Percentiles rank a stretch among this genome's conserved stretches.
phyloP scores from a whole-genome alignment of 2,797 vertebrate genomes.

The Bryconaethiops microstoma region DNA sequence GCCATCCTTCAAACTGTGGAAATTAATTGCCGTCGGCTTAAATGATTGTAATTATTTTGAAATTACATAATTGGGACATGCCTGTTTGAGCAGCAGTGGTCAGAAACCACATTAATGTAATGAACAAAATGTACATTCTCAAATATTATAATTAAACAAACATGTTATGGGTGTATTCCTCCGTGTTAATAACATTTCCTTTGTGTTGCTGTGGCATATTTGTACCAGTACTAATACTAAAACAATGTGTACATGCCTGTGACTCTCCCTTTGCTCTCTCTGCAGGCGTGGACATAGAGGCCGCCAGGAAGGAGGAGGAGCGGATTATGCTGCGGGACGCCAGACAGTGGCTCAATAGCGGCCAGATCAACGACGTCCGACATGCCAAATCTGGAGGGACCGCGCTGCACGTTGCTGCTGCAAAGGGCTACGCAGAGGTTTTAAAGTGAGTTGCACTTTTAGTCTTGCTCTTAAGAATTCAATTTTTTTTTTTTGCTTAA shows the following conservation, averaged over 20 bases:
- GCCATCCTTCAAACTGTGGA: too few relatives aligned
- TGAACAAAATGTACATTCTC: too few relatives aligned
- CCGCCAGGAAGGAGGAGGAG: slow-evolving; percentile 97
- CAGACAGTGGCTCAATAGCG: slow-evolving; percentile 97
- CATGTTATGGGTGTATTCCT: too few relatives aligned
- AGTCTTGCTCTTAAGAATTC: not conserved
- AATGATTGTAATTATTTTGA: too few relatives aligned
- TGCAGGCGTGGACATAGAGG: slow-evolving; percentile 95
- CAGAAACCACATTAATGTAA: not conserved
- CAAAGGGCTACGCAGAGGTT: slow-evolving; percentile 97
- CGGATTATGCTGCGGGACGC: slow-evolving; percentile 96
- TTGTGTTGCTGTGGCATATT: not conserved
- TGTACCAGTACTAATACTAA: not conserved
- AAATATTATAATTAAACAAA: too few relatives aligned
- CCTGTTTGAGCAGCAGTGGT: too few relatives aligned
- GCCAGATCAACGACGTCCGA: slow-evolving; percentile 90
- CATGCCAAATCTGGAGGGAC: slow-evolving; percentile 96
- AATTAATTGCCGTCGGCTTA: too few relatives aligned
- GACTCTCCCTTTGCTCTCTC: slow-evolving; percentile 12
- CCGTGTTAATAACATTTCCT: not conserved
- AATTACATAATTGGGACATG: too few relatives aligned
- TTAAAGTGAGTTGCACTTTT: slow-evolving; percentile 89
- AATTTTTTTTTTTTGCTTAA: too few relatives aligned
- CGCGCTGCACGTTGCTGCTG: slow-evolving; percentile 95
- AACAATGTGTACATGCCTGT: slow-evolving; percentile 2